Conservation (phyloP, 1,140 invertebrate genomes). For the Luehdorfia chinensis region DNA sequence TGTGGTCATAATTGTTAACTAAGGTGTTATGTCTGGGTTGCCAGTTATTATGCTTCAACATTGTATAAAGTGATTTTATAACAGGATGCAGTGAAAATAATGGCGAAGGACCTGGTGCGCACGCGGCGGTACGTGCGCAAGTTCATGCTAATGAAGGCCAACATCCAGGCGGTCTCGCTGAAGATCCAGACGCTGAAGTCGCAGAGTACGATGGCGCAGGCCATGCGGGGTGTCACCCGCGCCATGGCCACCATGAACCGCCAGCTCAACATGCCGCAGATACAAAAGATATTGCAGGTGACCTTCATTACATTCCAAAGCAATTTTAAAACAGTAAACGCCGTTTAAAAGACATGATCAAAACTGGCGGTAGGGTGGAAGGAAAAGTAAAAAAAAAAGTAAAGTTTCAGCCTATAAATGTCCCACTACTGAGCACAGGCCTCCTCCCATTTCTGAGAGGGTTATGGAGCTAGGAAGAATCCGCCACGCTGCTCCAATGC, state of each 20-base stretch:
- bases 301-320: neutral
- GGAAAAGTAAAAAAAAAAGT: no score
- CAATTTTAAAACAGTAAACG: no score
- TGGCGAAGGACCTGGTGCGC: slow-evolving; percentile 99
- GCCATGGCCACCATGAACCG: slow-evolving; percentile 99
- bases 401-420: no score
- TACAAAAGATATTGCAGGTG: slow-evolving; percentile 99
- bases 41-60: no score
- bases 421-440: no score
- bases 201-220: slow-evolving; percentile 99
- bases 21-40: no score
- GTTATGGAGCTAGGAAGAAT: no score
- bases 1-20: no score
- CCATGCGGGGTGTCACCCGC: slow-evolving; percentile 99
- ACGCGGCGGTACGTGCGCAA: slow-evolving; percentile 98
- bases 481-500: no score
- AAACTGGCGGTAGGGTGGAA: no score
- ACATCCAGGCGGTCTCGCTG: slow-evolving; percentile 98
- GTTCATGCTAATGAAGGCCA: slow-evolving; percentile 99
- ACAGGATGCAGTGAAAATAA: slow-evolving; percentile 99
- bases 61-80: slow-evolving; percentile 26
- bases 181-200: slow-evolving; percentile 99
- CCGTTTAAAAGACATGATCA: no score
- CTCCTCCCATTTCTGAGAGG: no score
- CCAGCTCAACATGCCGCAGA: slow-evolving; percentile 98